Evolutionary conservation across 2,888 invertebrate species (phyloP).

Genomic region (Caenorhabditis sulstoni): DNA sequence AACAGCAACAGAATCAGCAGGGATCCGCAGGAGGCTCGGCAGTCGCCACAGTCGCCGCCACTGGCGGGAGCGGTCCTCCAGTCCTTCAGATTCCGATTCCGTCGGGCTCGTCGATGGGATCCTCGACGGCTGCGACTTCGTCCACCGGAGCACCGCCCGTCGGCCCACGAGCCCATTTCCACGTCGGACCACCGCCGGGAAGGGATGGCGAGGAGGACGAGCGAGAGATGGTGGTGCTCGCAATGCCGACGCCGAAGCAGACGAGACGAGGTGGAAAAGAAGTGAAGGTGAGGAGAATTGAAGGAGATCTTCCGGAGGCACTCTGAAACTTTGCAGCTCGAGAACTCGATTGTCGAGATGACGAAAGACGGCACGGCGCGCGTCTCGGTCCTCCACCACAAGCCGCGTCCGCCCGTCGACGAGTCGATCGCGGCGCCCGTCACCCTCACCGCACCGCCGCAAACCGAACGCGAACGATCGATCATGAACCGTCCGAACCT

Average conservation of each 20-base stretch:
- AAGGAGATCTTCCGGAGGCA: conserved; percentile 14
- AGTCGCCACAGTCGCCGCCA: neutral
- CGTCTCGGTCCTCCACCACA: conserved; percentile 57
- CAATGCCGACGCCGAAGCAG: conserved; percentile 42
- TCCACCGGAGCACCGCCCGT: conserved; percentile 4
- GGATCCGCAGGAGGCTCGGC: too few relatives aligned
- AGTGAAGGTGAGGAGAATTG: conserved; percentile 16
- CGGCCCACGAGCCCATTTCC: conserved; percentile 46
- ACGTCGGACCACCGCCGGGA: conserved; percentile 40
- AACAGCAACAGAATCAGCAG: conserved; percentile 40
- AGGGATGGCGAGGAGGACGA: conserved; percentile 48
- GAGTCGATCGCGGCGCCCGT: conserved; percentile 45
- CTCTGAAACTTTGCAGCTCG: conserved; percentile 45
- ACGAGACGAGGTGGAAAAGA: neutral
- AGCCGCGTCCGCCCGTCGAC: conserved; percentile 22
- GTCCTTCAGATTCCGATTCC: conserved; percentile 19
- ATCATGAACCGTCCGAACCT: conserved; percentile 49
- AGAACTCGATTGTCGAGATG: conserved; percentile 70
- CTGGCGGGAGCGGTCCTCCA: conserved; percentile 6
- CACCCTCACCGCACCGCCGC: conserved; percentile 25
- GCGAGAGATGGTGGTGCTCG: conserved; percentile 24
- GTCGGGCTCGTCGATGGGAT: neutral
- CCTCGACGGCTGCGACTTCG: neutral
- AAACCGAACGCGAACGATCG: conserved; percentile 48
- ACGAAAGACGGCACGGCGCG: conserved; percentile 65